Evolutionary conservation across 1,140 invertebrate genomes (phyloP), one percentile per base, ranked within the genome.

Genomic region (Hypsibius dujardini): DNA sequence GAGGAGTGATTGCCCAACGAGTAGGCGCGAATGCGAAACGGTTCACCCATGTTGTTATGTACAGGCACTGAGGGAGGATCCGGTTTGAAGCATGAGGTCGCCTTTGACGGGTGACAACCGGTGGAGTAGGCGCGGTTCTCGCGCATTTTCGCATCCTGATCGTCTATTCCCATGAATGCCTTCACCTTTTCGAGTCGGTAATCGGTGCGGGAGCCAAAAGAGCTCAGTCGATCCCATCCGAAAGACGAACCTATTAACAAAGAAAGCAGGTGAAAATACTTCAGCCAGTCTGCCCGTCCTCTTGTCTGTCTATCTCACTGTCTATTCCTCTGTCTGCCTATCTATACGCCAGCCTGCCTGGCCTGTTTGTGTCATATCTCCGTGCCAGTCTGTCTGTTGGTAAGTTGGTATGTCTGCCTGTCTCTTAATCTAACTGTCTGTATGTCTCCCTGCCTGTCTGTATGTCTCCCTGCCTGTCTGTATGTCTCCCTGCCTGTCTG

Each of bases 161-260:
- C 62, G 3, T 67, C 62, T 42, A 14, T 42, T 14, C 3, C 42
- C 7, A 67, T 67, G 42, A 67, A 67, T 14, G 62, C 62, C 45
- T 42, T 7, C 7, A 67, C 62, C 62, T 67, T 67, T 7, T 67
- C 62, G 12, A 67, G 62, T 42, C 45, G 12, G 62, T 14, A 67
- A 67, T 67, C 62, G 3, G 62, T 42, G 12, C 62, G 62, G 45
- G 62, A 67, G 45, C 62, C 42, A 3, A 67, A 7, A 3, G 62
- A 67, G 62, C 42, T 67, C 42, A 67, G 3, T 42, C 62, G 62
- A 7, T 67, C 62, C 62, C 62, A 67, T 3, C 62, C 62, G 62
- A 67, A 67, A 14, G 62, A 67, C 62, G 62, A 67, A 12, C 7
- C 50, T 56, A n/a, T n/a, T n/a, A n/a, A n/a, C n/a, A n/a, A n/a